These are phyloP conservation scores for Orchesella flavescens DNA, from an alignment of 2,888 invertebrate species.

Conservation along the genomic window DNA sequence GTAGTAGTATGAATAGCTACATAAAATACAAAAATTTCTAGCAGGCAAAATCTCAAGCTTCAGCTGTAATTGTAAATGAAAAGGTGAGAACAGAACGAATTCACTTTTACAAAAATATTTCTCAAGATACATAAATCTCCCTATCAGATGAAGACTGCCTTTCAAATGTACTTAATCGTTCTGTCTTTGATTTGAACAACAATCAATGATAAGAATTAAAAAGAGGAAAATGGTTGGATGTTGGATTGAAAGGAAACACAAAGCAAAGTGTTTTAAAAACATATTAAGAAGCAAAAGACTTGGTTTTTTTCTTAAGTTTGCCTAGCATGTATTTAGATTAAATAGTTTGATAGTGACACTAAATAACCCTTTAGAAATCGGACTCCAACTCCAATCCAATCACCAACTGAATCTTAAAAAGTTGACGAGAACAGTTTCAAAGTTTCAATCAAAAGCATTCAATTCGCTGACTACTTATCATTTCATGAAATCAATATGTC, in stretches of 20 bases:
- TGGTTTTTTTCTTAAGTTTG: not conserved
- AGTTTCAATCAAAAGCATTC: slow-evolving; percentile 17
- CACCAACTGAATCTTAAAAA: slow-evolving; percentile 2
- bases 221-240: no score
- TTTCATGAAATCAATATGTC: slow-evolving; percentile 32
- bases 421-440: slow-evolving; percentile 20
- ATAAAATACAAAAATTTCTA: no score
- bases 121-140: no score
- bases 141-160: no score
- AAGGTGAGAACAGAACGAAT: slow-evolving; percentile 3
- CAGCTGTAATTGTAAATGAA: not conserved
- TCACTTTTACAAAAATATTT: not conserved
- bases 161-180: no score
- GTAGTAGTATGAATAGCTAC: no score
- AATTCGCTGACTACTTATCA: slow-evolving; percentile 29
- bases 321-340: slow-evolving; percentile 22
- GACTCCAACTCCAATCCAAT: slow-evolving; percentile 26
- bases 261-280: not conserved
- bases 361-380: slow-evolving; percentile 36
- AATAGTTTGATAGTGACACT: slow-evolving; percentile 34
- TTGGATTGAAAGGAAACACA: not conserved
- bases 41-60: no score
- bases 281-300: not conserved
- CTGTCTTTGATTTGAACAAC: no score
- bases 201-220: no score